Percentiles rank a stretch among this genome's conserved stretches.
Evolutionary conservation across 1,140 invertebrate species (phyloP).

Genomic region (Drosophila pallidifrons): DNA sequence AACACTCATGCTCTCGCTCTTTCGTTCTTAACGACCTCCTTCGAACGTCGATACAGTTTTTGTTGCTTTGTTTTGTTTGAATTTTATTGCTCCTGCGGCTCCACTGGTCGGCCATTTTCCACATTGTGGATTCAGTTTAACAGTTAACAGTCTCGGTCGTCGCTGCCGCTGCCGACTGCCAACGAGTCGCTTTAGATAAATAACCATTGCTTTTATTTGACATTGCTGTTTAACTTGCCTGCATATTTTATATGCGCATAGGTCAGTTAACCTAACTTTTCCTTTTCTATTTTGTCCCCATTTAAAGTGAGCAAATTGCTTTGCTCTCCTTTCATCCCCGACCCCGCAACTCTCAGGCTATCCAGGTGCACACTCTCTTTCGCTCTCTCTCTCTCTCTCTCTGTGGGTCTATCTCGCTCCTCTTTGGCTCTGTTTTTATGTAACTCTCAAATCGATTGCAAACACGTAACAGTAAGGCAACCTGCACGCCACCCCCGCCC

Average conservation of each 20-base stretch:
- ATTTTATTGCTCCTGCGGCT: constrained; percentile 68
- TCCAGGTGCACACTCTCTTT: constrained; percentile 43
- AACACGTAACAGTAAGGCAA: constrained; percentile 77
- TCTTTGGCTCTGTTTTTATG: constrained; percentile 70
- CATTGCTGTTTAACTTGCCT: constrained; percentile 75
- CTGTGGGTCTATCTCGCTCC: constrained; percentile 7
- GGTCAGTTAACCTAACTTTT: constrained; percentile 70
- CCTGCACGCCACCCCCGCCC: constrained; percentile 49
- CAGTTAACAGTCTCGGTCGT: background rate
- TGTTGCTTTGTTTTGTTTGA: constrained; percentile 53
- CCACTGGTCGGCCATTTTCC: constrained; percentile 31
- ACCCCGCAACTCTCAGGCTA: constrained; percentile 7
- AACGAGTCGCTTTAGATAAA: constrained; percentile 19
- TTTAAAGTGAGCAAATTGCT: constrained; percentile 70
- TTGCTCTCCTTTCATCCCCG: constrained; percentile 31
- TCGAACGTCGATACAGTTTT: constrained; percentile 13
- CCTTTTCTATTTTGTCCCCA: background rate
- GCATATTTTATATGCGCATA: constrained; percentile 80
- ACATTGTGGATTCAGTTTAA: constrained; percentile 28
- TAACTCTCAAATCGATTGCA: constrained; percentile 83
- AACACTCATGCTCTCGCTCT: constrained; percentile 4
- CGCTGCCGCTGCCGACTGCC: constrained; percentile 12
- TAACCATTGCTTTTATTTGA: constrained; percentile 50
- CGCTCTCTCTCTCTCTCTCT: constrained; percentile 2
- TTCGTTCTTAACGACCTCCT: constrained; percentile 58